Evolutionary conservation across 2,888 invertebrate genomes (phyloP).

Genomic region (Listrodromus nycthemerus): DNA sequence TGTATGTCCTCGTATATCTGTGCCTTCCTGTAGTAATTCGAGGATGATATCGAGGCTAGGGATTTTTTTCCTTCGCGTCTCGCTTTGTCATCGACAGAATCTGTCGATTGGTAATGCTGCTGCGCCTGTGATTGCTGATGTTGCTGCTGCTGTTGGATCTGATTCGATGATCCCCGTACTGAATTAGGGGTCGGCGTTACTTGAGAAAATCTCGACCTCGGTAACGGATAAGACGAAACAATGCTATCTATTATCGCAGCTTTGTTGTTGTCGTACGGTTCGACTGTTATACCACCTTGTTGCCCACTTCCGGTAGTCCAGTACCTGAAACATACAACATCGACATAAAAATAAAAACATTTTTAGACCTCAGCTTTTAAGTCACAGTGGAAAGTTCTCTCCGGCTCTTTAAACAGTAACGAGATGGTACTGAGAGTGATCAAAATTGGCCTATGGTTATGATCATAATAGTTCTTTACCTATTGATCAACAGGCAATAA

Average conservation of each 20-base stretch:
- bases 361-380: background rate
- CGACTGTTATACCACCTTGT: constrained; percentile 71
- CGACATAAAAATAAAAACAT: background rate
- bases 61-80: constrained; percentile 37
- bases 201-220: constrained; percentile 72
- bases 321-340: constrained; percentile 73
- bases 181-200: constrained; percentile 16
- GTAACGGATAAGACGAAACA: constrained; percentile 78
- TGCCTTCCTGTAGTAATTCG: constrained; percentile 70
- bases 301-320: constrained; percentile 76
- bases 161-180: constrained; percentile 46
- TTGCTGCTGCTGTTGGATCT: constrained; percentile 45
- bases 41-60: constrained; percentile 34
- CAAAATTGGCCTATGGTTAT: too few relatives aligned
- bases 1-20: constrained; percentile 80
- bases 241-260: constrained; percentile 80
- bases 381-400: too few relatives aligned
- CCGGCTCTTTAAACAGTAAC: too few relatives aligned
- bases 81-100: constrained; percentile 35
- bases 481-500: too few relatives aligned
- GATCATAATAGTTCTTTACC: too few relatives aligned
- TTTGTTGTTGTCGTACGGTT: constrained; percentile 77
- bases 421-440: too few relatives aligned
- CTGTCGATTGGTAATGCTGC: constrained; percentile 47
- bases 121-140: constrained; percentile 20